Evolutionary conservation across 2,113 vertebrate species (phyloP).

Genomic region (Daphoenositta chrysoptera): DNA sequence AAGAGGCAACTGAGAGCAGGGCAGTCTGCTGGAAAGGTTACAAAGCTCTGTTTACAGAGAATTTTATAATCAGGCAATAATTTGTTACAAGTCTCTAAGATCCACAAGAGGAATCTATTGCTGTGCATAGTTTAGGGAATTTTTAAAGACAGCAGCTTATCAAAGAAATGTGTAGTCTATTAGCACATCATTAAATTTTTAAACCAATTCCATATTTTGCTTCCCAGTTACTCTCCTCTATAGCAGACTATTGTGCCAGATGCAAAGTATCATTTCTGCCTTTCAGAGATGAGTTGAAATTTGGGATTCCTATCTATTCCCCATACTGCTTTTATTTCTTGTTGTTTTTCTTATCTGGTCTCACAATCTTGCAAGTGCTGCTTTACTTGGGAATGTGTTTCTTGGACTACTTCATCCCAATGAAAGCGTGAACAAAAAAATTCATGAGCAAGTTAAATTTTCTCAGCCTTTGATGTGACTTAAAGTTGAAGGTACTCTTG

Average conservation of each 20-base stretch:
- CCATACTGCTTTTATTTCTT: background rate
- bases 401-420: constrained; percentile 16
- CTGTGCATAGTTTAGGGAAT: background rate
- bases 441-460: background rate
- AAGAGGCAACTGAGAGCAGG: background rate
- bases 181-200: constrained; percentile 32
- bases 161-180: constrained; percentile 40
- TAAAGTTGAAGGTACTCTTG: background rate
- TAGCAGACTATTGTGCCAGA: background rate
- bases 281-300: background rate
- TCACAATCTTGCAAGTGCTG: background rate
- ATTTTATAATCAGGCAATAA: background rate
- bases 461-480: constrained; percentile 6
- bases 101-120: background rate
- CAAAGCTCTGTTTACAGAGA: background rate
- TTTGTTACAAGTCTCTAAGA: constrained; percentile 1
- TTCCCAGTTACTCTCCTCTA: background rate
- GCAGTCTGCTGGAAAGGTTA: background rate
- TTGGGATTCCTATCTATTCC: background rate
- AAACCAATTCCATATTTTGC: constrained; percentile 8
- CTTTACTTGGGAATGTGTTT: constrained; percentile 36
- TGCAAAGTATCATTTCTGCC: background rate
- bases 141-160: constrained; percentile 18
- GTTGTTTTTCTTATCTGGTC: background rate
- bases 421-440: constrained; percentile 46